Conservation (phyloP, 2,113 vertebrate genomes). For the Nothoprocta pentlandii region DNA sequence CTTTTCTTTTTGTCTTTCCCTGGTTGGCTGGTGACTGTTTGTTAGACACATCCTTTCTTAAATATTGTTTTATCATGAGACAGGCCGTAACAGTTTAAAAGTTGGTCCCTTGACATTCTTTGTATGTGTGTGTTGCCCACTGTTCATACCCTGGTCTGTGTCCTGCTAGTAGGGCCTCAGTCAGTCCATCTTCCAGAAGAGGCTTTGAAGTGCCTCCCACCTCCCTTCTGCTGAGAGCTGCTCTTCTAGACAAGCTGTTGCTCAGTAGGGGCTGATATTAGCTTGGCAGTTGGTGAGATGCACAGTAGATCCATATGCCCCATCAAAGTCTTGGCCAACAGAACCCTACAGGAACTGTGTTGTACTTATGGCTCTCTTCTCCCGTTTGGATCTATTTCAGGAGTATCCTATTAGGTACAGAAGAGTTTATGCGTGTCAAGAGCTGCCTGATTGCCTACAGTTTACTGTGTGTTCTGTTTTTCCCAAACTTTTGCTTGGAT, state of each 20-base stretch:
- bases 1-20: slow-evolving; percentile 21
- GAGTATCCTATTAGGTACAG: background rate
- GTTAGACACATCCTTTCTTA: background rate
- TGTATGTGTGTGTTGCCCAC: background rate
- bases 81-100: background rate
- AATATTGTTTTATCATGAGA: background rate
- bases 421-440: background rate
- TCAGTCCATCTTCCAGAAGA: background rate
- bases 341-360: background rate
- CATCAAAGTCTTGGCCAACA: background rate
- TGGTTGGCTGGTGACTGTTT: background rate
- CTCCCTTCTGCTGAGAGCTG: background rate
- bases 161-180: background rate
- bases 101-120: background rate
- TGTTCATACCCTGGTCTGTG: background rate
- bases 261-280: background rate
- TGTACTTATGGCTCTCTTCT: background rate
- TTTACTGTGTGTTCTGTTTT: background rate
- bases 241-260: rapidly evolving
- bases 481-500: background rate
- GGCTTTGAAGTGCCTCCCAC: background rate
- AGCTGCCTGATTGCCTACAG: background rate
- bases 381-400: background rate
- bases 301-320: background rate
- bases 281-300: background rate